Evolutionary conservation across 2,797 vertebrate species (phyloP), one percentile per base, ranked within the genome.

Genomic region (Cuculus canorus): DNA sequence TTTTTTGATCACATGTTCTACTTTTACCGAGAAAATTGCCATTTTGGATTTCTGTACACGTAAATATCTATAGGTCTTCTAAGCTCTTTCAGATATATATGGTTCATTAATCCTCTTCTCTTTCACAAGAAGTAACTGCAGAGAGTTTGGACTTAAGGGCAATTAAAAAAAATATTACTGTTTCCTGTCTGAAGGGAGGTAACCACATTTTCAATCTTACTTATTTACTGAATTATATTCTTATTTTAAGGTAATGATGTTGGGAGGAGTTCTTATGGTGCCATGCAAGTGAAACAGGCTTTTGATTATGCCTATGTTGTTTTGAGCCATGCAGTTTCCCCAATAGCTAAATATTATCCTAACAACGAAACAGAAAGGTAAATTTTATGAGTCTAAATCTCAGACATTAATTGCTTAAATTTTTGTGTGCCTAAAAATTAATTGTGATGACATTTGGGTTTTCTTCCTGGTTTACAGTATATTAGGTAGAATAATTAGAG

Each of bases 281-380:
- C 99, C 98, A 99, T 99, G 99, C 99, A 99, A 97, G 99, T 99
- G 97, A 99, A 99, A 96, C 99, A 99, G 96, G 99, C 99, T 18
- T 99, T 99, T 93, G 99, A 99, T 97, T 99, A 99, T 69, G 99
- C 99, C 92, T 99, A 99, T 7, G 98, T 99, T 83, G 98, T 99
- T 69, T 97, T 99, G 96, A 99, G 98, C 97, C 99, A 99, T 19
- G 99, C 99, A 0, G 99, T 99, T 60, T 99, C 98, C 5, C 99
- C 98, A 35, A 99, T 99, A 85, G 99, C 99, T 96, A 99, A 99
- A 98, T 98, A 98, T 95, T 99, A 99, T 70, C 99, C 99, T 86
- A 99, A 99, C 97, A 99, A 98, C 2, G 99, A 99, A 97, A 98
- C 98, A 0, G 99, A 99, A 98, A 99, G 99, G 99, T 99, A 97